Evolutionary conservation across 2,888 invertebrate species (phyloP).

Genomic region (Polyommatus icarus): DNA sequence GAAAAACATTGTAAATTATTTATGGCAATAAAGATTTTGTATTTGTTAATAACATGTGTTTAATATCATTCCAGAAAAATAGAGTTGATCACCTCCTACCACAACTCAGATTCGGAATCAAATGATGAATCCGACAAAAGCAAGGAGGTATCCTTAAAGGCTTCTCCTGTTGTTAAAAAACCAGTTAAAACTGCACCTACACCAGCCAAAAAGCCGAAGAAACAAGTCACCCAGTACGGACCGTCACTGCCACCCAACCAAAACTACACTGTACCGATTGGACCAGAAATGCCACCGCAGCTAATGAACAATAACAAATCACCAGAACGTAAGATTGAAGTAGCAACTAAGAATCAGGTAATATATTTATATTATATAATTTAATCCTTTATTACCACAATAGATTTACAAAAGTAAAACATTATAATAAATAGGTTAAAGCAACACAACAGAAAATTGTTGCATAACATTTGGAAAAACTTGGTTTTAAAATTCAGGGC

Average conservation of each 20-base stretch:
- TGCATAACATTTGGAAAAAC: no score
- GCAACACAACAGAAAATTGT: no score
- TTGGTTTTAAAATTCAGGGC: no score
- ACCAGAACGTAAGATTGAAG: conserved; percentile 44
- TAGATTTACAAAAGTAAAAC: neutral
- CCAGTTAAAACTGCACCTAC: conserved; percentile 46
- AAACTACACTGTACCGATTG: conserved; percentile 64
- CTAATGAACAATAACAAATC: conserved; percentile 44
- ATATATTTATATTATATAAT: conserved; percentile 27
- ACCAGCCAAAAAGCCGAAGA: conserved; percentile 57
- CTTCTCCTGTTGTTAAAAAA: conserved; percentile 36
- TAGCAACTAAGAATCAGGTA: conserved; percentile 49
- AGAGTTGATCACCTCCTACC: conserved; percentile 79
- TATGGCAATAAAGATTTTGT: no score
- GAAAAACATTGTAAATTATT: no score
- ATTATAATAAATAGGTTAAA: no score
- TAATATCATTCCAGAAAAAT: conserved; percentile 77
- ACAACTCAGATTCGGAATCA: conserved; percentile 78
- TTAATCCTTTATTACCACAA: neutral
- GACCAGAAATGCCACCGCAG: conserved; percentile 64
- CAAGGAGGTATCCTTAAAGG: conserved; percentile 32
- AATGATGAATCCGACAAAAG: conserved; percentile 68
- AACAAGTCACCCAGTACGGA: conserved; percentile 56
- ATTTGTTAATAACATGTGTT: no score
- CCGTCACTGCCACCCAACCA: conserved; percentile 62